Conservation (phyloP, 30 jellyfish, hydroid and myxozoan species). For the Turritopsis dohrnii region DNA sequence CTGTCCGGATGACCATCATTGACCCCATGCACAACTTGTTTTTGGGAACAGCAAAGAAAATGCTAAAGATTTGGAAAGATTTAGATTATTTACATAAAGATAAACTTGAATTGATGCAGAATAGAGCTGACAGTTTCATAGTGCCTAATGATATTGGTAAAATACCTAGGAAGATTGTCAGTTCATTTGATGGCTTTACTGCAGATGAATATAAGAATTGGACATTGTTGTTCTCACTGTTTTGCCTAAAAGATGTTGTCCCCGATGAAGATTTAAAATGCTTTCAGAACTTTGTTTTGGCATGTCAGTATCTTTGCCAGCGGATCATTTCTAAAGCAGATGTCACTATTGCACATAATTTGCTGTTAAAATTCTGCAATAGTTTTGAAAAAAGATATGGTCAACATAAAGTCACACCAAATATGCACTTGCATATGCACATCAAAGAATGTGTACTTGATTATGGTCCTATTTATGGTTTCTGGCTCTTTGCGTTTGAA, state of each 20-base stretch:
- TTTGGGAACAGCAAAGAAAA: slow-evolving; percentile 14
- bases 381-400: neutral
- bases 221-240: neutral
- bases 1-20: slow-evolving; percentile 22
- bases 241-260: neutral
- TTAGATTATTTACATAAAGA: neutral
- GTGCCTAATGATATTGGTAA: slow-evolving; percentile 8
- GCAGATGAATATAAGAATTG: slow-evolving; percentile 19
- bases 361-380: neutral
- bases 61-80: slow-evolving; percentile 3
- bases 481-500: slow-evolving; percentile 13
- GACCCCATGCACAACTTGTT: slow-evolving; percentile 37
- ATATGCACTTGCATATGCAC: slow-evolving; percentile 11
- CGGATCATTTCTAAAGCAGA: neutral
- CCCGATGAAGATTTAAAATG: slow-evolving; percentile 2
- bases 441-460: neutral
- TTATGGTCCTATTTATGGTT: neutral
- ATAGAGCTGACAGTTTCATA: neutral
- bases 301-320: slow-evolving; percentile 1
- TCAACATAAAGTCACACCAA: neutral
- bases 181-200: slow-evolving; percentile 18
- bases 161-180: neutral
- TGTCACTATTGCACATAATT: slow-evolving; percentile 1
- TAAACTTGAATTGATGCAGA: neutral
- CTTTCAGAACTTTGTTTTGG: neutral